Evolutionary conservation across 2,113 vertebrate genomes (phyloP).

Genomic region (Semnopithecus entellus): DNA sequence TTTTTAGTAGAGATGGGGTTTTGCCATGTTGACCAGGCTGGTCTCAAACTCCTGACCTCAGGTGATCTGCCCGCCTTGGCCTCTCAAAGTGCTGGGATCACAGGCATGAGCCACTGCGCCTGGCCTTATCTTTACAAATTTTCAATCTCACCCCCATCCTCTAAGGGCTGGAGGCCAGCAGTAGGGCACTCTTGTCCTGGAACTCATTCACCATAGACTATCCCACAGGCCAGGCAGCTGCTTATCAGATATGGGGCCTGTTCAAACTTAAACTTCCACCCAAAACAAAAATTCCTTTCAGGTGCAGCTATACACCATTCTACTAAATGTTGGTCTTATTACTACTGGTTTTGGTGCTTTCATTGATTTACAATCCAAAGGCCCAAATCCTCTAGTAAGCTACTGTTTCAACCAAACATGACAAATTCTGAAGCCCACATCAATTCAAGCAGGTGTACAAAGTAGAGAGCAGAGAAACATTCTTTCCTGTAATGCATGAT

Average conservation of each 20-base stretch:
- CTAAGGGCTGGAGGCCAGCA: background rate
- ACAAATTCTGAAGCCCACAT: background rate
- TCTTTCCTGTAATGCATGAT: background rate
- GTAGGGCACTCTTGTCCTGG: accelerated
- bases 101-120: background rate
- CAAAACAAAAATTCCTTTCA: background rate
- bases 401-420: background rate
- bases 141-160: background rate
- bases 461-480: background rate
- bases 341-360: background rate
- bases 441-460: background rate
- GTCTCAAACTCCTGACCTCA: background rate
- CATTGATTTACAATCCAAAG: background rate
- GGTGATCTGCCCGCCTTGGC: background rate
- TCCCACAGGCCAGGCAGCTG: background rate
- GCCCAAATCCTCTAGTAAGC: background rate
- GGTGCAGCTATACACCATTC: background rate
- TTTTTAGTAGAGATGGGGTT: background rate
- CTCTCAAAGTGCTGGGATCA: background rate
- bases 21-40: background rate
- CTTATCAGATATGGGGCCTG: background rate
- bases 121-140: background rate
- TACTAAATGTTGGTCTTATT: background rate
- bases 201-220: background rate
- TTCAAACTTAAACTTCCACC: background rate